phyloP scores from a whole-genome alignment of 2,113 vertebrate genomes.

The Pogona vitticeps region DNA sequence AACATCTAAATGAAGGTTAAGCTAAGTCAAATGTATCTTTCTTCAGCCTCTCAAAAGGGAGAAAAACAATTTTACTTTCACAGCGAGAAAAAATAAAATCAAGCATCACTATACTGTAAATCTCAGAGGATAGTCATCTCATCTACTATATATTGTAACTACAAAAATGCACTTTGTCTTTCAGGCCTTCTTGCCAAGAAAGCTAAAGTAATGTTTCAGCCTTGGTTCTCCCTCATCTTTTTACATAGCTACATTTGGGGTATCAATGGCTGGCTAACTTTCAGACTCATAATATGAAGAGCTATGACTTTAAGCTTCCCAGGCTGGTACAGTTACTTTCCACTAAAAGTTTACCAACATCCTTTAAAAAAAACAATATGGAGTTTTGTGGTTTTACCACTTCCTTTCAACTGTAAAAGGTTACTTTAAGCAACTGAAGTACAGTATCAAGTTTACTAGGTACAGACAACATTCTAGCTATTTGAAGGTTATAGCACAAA shows the following conservation, averaged over 20 bases:
- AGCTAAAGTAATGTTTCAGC: neutral
- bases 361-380: slow-evolving; percentile 23
- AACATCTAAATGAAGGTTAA: too few species aligned
- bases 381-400: slow-evolving; percentile 34
- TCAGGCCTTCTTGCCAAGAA: neutral
- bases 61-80: neutral
- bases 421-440: slow-evolving; percentile 23
- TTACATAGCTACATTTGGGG: neutral
- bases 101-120: neutral
- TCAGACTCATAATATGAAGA: accelerated
- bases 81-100: neutral
- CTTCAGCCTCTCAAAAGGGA: neutral
- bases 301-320: accelerated
- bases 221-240: neutral
- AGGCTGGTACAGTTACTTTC: neutral
- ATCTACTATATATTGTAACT: neutral
- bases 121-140: neutral
- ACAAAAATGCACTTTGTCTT: neutral
- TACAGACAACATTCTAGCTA: too few species aligned
- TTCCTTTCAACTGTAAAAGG: slow-evolving; percentile 42
- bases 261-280: neutral
- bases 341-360: slow-evolving; percentile 10
- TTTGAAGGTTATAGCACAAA: neutral
- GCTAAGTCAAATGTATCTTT: neutral
- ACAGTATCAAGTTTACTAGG: slow-evolving; percentile 14